Percentiles rank a stretch among this genome's conserved stretches.
phyloP scores from a whole-genome alignment of 2,888 invertebrate genomes.

The Lasioglossum leucozonium region DNA sequence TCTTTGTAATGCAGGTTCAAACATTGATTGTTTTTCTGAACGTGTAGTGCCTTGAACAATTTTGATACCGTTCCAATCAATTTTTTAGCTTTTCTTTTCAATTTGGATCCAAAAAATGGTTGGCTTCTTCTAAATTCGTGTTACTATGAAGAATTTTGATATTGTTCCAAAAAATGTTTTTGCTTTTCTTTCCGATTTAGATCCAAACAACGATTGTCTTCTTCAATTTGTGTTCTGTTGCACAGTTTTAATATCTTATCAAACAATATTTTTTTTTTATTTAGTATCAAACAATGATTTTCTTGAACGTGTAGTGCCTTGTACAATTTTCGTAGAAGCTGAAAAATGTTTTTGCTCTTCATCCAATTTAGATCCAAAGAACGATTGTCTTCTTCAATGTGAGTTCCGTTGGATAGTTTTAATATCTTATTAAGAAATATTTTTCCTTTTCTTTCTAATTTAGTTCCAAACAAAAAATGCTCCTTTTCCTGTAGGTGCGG shows the following conservation, averaged over 20 bases:
- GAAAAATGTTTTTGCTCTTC: background rate
- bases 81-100: background rate
- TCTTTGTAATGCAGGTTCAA: too few relatives aligned
- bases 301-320: background rate
- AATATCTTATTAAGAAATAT: too few relatives aligned
- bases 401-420: background rate
- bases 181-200: background rate
- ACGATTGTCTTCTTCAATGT: background rate
- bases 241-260: too few relatives aligned
- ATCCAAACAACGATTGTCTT: background rate
- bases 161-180: background rate
- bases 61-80: background rate
- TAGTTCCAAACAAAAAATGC: too few relatives aligned
- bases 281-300: too few relatives aligned
- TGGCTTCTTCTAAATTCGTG: too few relatives aligned
- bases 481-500: too few relatives aligned
- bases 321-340: background rate
- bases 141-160: background rate
- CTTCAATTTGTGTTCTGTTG: too few relatives aligned
- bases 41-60: background rate
- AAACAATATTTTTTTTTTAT: too few relatives aligned
- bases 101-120: background rate
- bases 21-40: background rate
- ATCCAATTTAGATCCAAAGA: background rate
- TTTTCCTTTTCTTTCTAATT: too few relatives aligned